Conservation (phyloP, 2,797 vertebrate genomes). For the Sebastes alutus region DNA sequence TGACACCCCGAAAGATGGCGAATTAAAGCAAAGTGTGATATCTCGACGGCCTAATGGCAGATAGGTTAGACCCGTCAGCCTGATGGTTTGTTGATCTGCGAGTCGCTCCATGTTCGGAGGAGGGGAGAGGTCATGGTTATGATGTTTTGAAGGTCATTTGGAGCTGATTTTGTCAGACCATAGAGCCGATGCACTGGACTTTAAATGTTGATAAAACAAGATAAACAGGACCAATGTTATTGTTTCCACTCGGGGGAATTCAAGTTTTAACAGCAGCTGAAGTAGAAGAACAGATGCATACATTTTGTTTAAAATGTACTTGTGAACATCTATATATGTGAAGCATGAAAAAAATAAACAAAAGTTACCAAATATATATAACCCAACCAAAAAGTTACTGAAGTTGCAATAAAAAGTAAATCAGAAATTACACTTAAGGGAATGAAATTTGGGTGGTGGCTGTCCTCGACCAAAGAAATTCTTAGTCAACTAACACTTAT, state of each 20-base stretch:
- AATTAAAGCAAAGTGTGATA: constrained; percentile 81
- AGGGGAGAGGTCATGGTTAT: constrained; percentile 46
- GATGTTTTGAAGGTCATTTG: constrained; percentile 63
- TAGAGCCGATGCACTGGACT: not conserved
- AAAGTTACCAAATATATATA: not conserved
- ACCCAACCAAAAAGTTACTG: not conserved
- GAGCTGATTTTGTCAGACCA: not conserved
- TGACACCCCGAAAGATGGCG: constrained; percentile 78
- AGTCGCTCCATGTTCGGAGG: constrained; percentile 60
- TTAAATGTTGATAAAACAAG: not conserved
- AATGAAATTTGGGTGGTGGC: too few species aligned
- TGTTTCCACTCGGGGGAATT: not conserved
- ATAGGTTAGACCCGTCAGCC: constrained; percentile 72
- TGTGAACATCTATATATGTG: too few species aligned
- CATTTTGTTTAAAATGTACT: not conserved
- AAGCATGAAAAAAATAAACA: not conserved
- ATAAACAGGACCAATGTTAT: not conserved
- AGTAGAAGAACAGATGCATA: not conserved
- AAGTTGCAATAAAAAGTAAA: not conserved
- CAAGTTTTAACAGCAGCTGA: not conserved
- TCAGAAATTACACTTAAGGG: not conserved
- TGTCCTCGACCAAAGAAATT: too few species aligned
- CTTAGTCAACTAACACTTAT: too few species aligned
- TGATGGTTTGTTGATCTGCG: constrained; percentile 64
- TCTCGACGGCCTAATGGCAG: constrained; percentile 70